These are phyloP conservation scores for Enchytraeus crypticus DNA, from an alignment of 2,888 invertebrate genomes.

Conservation along the genomic window DNA sequence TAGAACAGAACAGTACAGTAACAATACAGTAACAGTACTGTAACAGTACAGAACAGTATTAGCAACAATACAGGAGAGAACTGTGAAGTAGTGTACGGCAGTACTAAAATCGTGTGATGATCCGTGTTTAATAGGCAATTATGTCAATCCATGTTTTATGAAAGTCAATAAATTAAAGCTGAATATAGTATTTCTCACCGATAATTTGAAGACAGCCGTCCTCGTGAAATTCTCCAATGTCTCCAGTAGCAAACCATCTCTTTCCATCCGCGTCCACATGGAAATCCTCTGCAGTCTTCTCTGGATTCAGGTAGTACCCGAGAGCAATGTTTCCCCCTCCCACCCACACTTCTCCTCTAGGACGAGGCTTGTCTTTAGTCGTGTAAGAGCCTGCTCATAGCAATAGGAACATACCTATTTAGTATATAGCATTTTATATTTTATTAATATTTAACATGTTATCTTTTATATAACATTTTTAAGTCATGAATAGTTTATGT, in stretches of 20 bases:
- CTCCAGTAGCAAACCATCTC: slow-evolving; percentile 90
- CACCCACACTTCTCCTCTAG: slow-evolving; percentile 74
- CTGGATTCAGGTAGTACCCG: slow-evolving; percentile 85
- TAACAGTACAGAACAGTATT: too few relatives aligned
- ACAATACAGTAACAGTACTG: too few relatives aligned
- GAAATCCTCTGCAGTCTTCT: slow-evolving; percentile 77
- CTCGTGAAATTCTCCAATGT: slow-evolving; percentile 83
- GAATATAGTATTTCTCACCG: slow-evolving; percentile 62
- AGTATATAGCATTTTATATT: background rate
- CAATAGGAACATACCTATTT: background rate
- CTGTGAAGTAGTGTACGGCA: too few relatives aligned
- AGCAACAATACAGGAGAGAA: too few relatives aligned
- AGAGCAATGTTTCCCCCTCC: slow-evolving; percentile 85
- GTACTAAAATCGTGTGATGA: too few relatives aligned
- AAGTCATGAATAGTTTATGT: too few relatives aligned
- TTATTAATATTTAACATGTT: background rate
- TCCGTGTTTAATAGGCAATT: too few relatives aligned
- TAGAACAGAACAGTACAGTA: too few relatives aligned
- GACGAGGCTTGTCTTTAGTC: slow-evolving; percentile 73
- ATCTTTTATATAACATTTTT: too few relatives aligned
- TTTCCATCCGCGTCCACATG: slow-evolving; percentile 46
- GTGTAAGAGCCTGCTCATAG: slow-evolving; percentile 62
- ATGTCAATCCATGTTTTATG: too few relatives aligned
- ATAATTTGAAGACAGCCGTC: slow-evolving; percentile 94
- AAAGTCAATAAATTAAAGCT: too few relatives aligned